phyloP scores from a whole-genome alignment of 2,888 invertebrate species.

The Rapana venosa region DNA sequence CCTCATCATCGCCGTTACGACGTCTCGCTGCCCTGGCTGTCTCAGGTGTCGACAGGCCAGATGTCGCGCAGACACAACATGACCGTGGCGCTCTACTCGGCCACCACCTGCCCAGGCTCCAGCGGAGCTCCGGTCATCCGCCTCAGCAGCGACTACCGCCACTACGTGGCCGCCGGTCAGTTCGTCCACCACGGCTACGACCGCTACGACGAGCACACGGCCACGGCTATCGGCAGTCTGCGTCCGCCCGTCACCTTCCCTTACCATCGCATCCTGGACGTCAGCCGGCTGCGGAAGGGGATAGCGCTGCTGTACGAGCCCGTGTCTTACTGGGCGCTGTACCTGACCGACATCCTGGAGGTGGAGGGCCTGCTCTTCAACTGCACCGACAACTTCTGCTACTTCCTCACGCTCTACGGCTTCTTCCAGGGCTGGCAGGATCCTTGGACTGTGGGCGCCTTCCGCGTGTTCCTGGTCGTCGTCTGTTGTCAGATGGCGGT shows the following conservation, averaged over 20 bases:
- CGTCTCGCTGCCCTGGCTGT: too few species aligned
- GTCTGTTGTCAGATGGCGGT: neutral
- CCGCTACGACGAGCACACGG: neutral
- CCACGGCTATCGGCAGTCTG: conserved; percentile 43
- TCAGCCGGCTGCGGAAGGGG: conserved; percentile 12
- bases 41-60: conserved; percentile 24
- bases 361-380: conserved; percentile 38
- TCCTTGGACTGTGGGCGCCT: neutral
- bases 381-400: conserved; percentile 40
- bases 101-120: conserved; percentile 49
- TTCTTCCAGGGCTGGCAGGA: conserved; percentile 37
- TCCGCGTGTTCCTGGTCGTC: neutral
- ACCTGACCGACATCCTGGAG: conserved; percentile 38
- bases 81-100: conserved; percentile 34
- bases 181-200: conserved; percentile 48
- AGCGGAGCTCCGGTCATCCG: conserved; percentile 50
- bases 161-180: conserved; percentile 47
- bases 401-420: conserved; percentile 38
- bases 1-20: too few species aligned
- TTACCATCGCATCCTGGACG: conserved; percentile 40
- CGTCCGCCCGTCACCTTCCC: conserved; percentile 46
- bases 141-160: conserved; percentile 34
- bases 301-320: conserved; percentile 47
- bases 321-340: conserved; percentile 46
- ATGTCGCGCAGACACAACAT: conserved; percentile 38